Percentiles rank a stretch among this genome's conserved stretches.
Conservation (phyloP, 2,888 invertebrate species). For the Choristoneura rosaceana region DNA sequence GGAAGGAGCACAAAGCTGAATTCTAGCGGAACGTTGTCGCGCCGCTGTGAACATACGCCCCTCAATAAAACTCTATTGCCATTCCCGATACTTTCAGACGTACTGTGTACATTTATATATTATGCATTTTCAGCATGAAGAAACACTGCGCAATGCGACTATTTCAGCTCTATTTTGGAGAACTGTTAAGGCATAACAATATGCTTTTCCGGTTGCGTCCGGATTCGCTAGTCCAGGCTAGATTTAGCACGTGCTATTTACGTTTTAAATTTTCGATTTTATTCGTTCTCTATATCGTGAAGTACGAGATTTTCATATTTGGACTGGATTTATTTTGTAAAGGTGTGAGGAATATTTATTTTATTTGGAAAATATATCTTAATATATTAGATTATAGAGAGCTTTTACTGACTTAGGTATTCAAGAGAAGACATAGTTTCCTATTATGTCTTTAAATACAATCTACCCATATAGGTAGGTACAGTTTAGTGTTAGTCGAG, state of each 20-base stretch:
- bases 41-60: slow-evolving; percentile 49
- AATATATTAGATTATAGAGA: too few relatives aligned
- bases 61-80: slow-evolving; percentile 64
- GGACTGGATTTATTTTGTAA: background rate
- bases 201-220: slow-evolving; percentile 29
- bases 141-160: slow-evolving; percentile 57
- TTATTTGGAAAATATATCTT: background rate
- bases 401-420: too few relatives aligned
- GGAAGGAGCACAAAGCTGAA: slow-evolving; percentile 56
- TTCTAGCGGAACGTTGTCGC: slow-evolving; percentile 53
- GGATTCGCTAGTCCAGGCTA: slow-evolving; percentile 10
- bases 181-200: slow-evolving; percentile 48
- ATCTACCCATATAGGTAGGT: too few relatives aligned
- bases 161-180: slow-evolving; percentile 51
- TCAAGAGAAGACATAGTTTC: too few relatives aligned
- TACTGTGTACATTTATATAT: slow-evolving; percentile 38
- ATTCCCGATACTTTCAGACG: slow-evolving; percentile 40
- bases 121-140: slow-evolving; percentile 64
- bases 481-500: too few relatives aligned
- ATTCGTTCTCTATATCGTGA: background rate
- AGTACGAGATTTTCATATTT: background rate
- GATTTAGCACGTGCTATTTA: slow-evolving; percentile 11
- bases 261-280: background rate
- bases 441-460: too few relatives aligned
- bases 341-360: background rate